phyloP scores from a whole-genome alignment of 1,140 invertebrate genomes.

The Bursaphelenchus mucronatus region DNA sequence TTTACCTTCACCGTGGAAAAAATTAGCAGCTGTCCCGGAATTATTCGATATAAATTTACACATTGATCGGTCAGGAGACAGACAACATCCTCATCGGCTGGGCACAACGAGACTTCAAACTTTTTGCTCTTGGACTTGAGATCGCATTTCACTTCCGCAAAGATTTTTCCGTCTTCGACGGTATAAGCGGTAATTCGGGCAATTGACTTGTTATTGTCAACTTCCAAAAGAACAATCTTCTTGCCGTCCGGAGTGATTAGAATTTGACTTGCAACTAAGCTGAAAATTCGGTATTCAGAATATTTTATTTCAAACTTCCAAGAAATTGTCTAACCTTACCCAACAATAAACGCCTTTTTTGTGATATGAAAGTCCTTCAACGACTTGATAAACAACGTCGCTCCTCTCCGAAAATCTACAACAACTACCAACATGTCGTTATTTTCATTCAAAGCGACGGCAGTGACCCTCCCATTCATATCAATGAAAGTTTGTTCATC shows the following conservation, averaged over 20 bases:
- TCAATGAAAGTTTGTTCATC: slow-evolving; percentile 29
- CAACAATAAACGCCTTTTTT: slow-evolving; percentile 23
- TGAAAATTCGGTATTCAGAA: neutral
- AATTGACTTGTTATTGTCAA: slow-evolving; percentile 3
- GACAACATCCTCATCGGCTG: slow-evolving; percentile 35
- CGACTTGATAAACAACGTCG: slow-evolving; percentile 30
- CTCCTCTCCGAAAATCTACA: slow-evolving; percentile 20
- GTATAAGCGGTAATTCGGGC: slow-evolving; percentile 20
- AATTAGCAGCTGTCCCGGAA: slow-evolving; percentile 9
- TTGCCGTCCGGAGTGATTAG: slow-evolving; percentile 23
- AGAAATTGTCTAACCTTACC: neutral
- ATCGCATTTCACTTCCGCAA: slow-evolving; percentile 23
- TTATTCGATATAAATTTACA: slow-evolving; percentile 17
- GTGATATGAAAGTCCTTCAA: slow-evolving; percentile 20
- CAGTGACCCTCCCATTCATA: slow-evolving; percentile 15
- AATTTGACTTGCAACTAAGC: slow-evolving; percentile 28
- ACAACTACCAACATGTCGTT: slow-evolving; percentile 23
- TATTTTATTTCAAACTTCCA: neutral
- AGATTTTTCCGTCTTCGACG: slow-evolving; percentile 20
- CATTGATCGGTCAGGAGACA: slow-evolving; percentile 26
- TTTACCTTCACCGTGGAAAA: slow-evolving; percentile 33
- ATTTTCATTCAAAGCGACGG: slow-evolving; percentile 19
- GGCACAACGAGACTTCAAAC: slow-evolving; percentile 33
- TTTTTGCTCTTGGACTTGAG: neutral
- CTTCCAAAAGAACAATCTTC: slow-evolving; percentile 19